Conservation (phyloP, 1,140 invertebrate genomes). For the Nebria ingens region DNA sequence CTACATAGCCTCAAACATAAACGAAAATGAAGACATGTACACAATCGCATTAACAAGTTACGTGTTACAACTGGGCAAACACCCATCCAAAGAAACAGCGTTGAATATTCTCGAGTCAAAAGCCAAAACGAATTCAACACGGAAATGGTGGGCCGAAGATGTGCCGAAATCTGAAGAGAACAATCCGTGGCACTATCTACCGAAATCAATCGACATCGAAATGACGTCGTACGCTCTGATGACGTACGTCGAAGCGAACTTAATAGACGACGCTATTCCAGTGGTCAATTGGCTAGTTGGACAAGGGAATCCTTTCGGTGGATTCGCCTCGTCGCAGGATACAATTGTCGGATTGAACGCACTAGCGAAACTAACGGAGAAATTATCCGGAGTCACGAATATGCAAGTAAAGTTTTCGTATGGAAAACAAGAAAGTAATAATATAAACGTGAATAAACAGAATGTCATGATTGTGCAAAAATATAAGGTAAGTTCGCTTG, state of each 20-base stretch:
- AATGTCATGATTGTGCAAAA: constrained; percentile 38
- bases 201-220: constrained; percentile 59
- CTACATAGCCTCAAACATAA: constrained; percentile 65
- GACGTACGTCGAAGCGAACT: constrained; percentile 46
- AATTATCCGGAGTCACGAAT: constrained; percentile 24
- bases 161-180: constrained; percentile 26
- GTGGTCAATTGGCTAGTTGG: constrained; percentile 59
- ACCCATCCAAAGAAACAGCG: constrained; percentile 52
- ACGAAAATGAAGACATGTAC: constrained; percentile 62
- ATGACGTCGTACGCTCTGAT: constrained; percentile 65
- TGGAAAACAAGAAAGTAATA: constrained; percentile 22
- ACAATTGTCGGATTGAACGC: constrained; percentile 56
- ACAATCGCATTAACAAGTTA: constrained; percentile 67
- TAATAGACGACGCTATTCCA: constrained; percentile 43
- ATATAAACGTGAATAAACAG: constrained; percentile 31
- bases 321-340: constrained; percentile 64
- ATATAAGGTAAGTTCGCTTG: constrained; percentile 30
- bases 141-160: constrained; percentile 43
- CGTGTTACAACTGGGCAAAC: constrained; percentile 63
- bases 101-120: constrained; percentile 53
- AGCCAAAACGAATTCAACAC: constrained; percentile 37
- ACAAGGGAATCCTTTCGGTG: constrained; percentile 65
- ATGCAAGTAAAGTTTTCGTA: constrained; percentile 32
- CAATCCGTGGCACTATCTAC: constrained; percentile 45
- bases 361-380: constrained; percentile 45